Conservation (phyloP, 2,113 vertebrate genomes). For the Alligator mississippiensis region DNA sequence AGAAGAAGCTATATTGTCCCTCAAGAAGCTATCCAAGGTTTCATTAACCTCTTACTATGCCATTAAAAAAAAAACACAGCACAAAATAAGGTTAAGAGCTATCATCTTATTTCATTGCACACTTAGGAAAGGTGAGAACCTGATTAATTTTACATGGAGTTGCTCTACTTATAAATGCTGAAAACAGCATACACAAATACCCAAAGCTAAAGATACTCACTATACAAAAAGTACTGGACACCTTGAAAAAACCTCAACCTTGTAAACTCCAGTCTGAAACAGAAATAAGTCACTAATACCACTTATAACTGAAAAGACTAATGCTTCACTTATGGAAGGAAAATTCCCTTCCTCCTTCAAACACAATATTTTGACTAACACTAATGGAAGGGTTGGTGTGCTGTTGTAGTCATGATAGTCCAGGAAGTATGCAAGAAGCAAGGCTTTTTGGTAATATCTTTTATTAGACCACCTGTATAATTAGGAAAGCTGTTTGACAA, state of each 20-base stretch:
- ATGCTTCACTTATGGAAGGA: background rate
- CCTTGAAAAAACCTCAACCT: background rate
- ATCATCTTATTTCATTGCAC: background rate
- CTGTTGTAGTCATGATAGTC: no score
- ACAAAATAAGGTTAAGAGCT: background rate
- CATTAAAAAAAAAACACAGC: background rate
- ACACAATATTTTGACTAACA: background rate
- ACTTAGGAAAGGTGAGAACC: background rate
- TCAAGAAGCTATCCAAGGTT: background rate
- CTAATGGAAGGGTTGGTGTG: background rate
- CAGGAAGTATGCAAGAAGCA: no score
- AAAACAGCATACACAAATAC: background rate
- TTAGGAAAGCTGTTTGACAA: no score
- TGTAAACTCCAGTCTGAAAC: background rate
- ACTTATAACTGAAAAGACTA: background rate
- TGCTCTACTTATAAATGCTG: background rate
- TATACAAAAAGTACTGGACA: background rate
- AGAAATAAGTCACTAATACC: background rate
- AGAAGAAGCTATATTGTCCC: background rate
- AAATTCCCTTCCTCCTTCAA: background rate
- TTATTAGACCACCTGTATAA: no score
- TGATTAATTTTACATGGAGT: background rate
- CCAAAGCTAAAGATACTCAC: background rate
- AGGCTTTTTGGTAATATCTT: no score
- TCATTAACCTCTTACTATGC: background rate